Conservation (phyloP, 1,140 invertebrate species). For the Pachypsylla venusta region DNA sequence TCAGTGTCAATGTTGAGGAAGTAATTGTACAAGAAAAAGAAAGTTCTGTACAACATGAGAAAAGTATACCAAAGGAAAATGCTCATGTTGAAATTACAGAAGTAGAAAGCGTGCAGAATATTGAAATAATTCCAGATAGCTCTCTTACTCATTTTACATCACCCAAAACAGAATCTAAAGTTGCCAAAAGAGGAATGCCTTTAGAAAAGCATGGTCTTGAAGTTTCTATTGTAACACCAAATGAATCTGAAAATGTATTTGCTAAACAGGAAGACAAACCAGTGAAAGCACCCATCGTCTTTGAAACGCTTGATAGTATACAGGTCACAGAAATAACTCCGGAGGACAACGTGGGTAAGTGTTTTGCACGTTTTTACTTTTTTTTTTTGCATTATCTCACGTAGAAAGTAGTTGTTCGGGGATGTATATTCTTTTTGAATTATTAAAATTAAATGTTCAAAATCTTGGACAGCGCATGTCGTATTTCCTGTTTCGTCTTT, state of each 20-base stretch:
- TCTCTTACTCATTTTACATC: conserved; percentile 16
- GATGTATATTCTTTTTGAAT: too few species aligned
- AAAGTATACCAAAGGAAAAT: not conserved
- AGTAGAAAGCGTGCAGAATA: conserved; percentile 11
- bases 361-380: too few species aligned
- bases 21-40: conserved; percentile 29
- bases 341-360: conserved; percentile 32
- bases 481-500: too few species aligned
- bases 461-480: too few species aligned
- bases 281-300: conserved; percentile 11
- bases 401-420: too few species aligned
- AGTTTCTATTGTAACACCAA: not conserved
- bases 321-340: conserved; percentile 34
- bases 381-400: too few species aligned
- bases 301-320: conserved; percentile 34
- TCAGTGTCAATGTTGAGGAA: conserved; percentile 16
- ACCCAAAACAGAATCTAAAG: conserved; percentile 32
- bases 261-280: not conserved
- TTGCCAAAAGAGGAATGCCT: conserved; percentile 21
- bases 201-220: not conserved
- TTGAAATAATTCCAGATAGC: conserved; percentile 6
- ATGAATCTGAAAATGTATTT: conserved; percentile 6
- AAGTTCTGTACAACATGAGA: conserved; percentile 16
- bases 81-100: conserved; percentile 8
- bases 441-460: too few species aligned